Conservation (phyloP, 2,888 invertebrate species). For the Ophion obscuratus region DNA sequence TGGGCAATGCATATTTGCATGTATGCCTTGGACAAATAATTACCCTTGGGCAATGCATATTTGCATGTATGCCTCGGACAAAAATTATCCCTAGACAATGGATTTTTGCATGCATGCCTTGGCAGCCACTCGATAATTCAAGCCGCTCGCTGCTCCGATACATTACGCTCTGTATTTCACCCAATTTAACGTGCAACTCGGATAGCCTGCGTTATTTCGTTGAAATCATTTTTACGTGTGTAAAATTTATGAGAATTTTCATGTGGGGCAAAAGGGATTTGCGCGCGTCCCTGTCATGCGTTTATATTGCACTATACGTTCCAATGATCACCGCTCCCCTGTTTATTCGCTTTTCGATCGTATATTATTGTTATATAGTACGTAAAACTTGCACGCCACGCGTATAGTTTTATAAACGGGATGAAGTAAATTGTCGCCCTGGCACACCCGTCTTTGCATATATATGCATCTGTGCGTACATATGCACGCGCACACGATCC, state of each 20-base stretch:
- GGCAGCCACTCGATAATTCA: slow-evolving; percentile 32
- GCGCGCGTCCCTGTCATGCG: slow-evolving; percentile 22
- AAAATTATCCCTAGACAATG: not conserved
- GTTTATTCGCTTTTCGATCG: slow-evolving; percentile 52
- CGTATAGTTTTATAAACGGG: slow-evolving; percentile 42
- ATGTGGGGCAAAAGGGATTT: slow-evolving; percentile 15
- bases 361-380: slow-evolving; percentile 45
- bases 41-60: too few relatives aligned
- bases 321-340: slow-evolving; percentile 22
- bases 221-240: slow-evolving; percentile 12
- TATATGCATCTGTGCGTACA: slow-evolving; percentile 18
- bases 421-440: slow-evolving; percentile 57
- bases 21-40: too few relatives aligned
- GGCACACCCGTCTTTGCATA: slow-evolving; percentile 55
- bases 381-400: slow-evolving; percentile 23
- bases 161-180: slow-evolving; percentile 25
- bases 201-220: slow-evolving; percentile 5
- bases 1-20: too few relatives aligned
- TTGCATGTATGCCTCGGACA: too few relatives aligned
- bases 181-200: slow-evolving; percentile 20
- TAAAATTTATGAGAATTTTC: slow-evolving; percentile 35
- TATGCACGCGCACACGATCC: not conserved
- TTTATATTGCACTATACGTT: slow-evolving; percentile 34
- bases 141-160: slow-evolving; percentile 9
- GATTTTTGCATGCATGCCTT: not conserved